phyloP scores from a whole-genome alignment of 2,797 vertebrate species.

The Picus viridis region DNA sequence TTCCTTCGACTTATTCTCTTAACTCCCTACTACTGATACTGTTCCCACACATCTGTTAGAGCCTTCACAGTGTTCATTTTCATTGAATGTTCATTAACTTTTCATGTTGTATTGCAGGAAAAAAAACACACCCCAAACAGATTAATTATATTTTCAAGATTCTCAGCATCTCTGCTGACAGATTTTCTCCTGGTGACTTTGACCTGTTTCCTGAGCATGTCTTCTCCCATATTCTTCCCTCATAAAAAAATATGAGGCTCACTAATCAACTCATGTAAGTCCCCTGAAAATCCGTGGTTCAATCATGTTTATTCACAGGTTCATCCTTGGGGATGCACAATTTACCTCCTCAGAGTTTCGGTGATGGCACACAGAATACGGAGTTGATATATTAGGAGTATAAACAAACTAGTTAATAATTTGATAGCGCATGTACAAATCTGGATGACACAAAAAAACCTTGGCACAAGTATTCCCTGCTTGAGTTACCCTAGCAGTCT shows the following conservation, averaged over 20 bases:
- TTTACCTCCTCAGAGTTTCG: not conserved
- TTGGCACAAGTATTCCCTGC: not conserved
- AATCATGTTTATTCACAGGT: not conserved
- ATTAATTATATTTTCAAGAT: slow-evolving; percentile 18
- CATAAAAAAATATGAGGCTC: not conserved
- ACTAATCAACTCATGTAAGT: not conserved
- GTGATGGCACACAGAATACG: not conserved
- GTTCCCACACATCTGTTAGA: not conserved
- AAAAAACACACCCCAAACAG: not conserved
- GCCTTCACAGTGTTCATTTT: not conserved
- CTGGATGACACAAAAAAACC: not conserved
- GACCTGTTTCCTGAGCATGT: not conserved
- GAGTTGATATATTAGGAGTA: not conserved
- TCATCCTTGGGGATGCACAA: not conserved
- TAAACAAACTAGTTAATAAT: slow-evolving; percentile 8
- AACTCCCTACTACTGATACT: not conserved
- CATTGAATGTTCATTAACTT: not conserved
- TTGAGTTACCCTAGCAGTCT: not conserved
- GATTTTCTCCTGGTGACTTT: slow-evolving; percentile 12
- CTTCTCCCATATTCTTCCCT: slow-evolving; percentile 1
- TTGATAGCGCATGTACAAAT: not conserved
- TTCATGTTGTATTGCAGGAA: not conserved
- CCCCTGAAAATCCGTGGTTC: not conserved
- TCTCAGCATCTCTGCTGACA: not conserved
- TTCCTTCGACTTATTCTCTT: not conserved